Conservation (phyloP, 2,888 invertebrate species). For the Pollenia griseotomentosa region DNA sequence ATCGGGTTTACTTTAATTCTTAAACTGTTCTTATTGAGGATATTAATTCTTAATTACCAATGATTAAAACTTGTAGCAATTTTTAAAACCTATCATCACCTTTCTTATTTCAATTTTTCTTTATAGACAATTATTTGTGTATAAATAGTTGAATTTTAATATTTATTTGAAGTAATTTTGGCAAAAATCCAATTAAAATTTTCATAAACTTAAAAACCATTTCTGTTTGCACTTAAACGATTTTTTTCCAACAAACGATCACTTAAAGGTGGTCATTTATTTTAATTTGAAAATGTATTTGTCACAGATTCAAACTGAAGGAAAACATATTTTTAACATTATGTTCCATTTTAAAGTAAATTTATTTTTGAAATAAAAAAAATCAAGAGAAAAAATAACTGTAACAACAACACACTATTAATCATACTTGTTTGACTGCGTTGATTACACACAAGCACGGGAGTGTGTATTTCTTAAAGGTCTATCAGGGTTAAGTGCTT, state of each 20-base stretch:
- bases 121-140: neutral
- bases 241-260: constrained; percentile 21
- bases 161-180: constrained; percentile 52
- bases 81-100: too few relatives aligned
- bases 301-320: constrained; percentile 37
- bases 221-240: neutral
- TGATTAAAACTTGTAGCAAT: too few relatives aligned
- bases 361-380: too few relatives aligned
- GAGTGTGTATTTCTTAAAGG: constrained; percentile 6
- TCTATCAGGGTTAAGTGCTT: constrained; percentile 66
- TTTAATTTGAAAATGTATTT: constrained; percentile 20
- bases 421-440: constrained; percentile 31
- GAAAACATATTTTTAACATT: constrained; percentile 52
- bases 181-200: constrained; percentile 46
- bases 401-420: constrained; percentile 33
- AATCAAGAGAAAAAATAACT: neutral
- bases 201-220: neutral
- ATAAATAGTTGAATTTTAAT: constrained; percentile 46
- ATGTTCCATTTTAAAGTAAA: constrained; percentile 30
- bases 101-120: neutral
- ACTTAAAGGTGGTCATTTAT: constrained; percentile 65
- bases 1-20: too few relatives aligned
- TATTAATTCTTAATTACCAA: too few relatives aligned
- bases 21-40: too few relatives aligned
- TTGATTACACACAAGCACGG: constrained; percentile 1